A percentile compares a stretch with the other conserved stretches of the same genome.
Evolutionary conservation across 2,888 invertebrate species (phyloP).

Genomic region (Choreutis nemorana): DNA sequence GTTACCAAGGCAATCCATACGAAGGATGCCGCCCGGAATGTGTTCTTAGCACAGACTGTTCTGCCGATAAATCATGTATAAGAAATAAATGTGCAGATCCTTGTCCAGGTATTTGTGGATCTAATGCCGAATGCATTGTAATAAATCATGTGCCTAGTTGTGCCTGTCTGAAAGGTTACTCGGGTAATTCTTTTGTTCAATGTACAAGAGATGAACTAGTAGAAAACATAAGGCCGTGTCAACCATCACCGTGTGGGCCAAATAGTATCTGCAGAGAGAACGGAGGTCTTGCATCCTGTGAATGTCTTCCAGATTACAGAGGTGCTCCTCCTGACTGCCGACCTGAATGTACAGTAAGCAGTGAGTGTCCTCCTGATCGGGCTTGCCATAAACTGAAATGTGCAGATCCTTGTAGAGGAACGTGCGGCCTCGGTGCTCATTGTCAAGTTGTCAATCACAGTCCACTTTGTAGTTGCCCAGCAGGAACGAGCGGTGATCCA

Average conservation of each 20-base stretch:
- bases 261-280: slow-evolving; percentile 79
- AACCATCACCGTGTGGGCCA: slow-evolving; percentile 79
- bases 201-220: slow-evolving; percentile 33
- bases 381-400: slow-evolving; percentile 84
- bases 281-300: slow-evolving; percentile 77
- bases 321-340: slow-evolving; percentile 78
- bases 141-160: slow-evolving; percentile 89
- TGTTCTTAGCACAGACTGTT: slow-evolving; percentile 85
- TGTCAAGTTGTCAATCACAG: slow-evolving; percentile 83
- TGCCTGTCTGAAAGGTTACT: slow-evolving; percentile 74
- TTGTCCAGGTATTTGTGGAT: slow-evolving; percentile 86
- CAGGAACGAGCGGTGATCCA: slow-evolving; percentile 72
- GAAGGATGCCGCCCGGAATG: slow-evolving; percentile 89
- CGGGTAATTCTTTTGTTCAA: slow-evolving; percentile 74
- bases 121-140: slow-evolving; percentile 83
- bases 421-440: slow-evolving; percentile 74
- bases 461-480: slow-evolving; percentile 78
- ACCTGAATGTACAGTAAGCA: slow-evolving; percentile 80
- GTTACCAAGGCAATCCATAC: slow-evolving; percentile 86
- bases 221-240: slow-evolving; percentile 69
- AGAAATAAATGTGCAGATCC: slow-evolving; percentile 87
- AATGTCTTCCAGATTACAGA: slow-evolving; percentile 72
- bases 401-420: slow-evolving; percentile 78
- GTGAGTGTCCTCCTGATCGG: slow-evolving; percentile 77
- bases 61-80: slow-evolving; percentile 82